These are phyloP conservation scores for Cataglyphis cursor DNA, from an alignment of 2,888 invertebrate species.

Conservation along the genomic window DNA sequence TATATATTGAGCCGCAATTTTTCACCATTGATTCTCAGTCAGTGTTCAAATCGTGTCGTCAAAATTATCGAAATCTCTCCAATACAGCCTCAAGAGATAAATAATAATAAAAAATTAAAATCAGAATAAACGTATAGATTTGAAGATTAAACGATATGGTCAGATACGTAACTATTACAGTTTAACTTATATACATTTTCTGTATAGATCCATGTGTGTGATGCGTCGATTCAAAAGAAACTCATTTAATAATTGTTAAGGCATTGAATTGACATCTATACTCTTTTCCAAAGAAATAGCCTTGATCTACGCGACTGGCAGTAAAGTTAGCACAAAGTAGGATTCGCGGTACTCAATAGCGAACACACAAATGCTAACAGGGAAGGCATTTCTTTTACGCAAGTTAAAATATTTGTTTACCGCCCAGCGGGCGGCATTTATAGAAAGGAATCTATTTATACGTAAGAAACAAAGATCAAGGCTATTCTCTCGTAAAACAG, in stretches of 20 bases:
- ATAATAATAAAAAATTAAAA: neutral
- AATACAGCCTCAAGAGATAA: neutral
- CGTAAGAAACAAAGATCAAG: neutral
- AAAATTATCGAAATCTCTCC: neutral
- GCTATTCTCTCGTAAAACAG: neutral
- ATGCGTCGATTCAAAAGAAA: neutral
- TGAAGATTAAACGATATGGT: neutral
- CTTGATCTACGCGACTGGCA: neutral
- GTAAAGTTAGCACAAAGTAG: neutral
- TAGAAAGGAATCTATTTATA: neutral
- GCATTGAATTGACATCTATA: neutral
- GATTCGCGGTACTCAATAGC: neutral
- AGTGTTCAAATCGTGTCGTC: neutral
- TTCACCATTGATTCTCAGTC: too few species aligned
- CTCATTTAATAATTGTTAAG: conserved; percentile 1
- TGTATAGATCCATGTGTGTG: neutral
- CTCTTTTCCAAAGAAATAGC: neutral
- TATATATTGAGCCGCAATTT: too few species aligned
- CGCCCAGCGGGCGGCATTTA: neutral
- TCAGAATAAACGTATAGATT: neutral
- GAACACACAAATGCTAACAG: neutral
- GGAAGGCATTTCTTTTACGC: neutral
- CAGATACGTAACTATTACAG: too few species aligned
- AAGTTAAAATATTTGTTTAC: neutral
- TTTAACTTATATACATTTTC: neutral